phyloP scores from a whole-genome alignment of 2,113 vertebrate species.

The Cercopithecus mona region DNA sequence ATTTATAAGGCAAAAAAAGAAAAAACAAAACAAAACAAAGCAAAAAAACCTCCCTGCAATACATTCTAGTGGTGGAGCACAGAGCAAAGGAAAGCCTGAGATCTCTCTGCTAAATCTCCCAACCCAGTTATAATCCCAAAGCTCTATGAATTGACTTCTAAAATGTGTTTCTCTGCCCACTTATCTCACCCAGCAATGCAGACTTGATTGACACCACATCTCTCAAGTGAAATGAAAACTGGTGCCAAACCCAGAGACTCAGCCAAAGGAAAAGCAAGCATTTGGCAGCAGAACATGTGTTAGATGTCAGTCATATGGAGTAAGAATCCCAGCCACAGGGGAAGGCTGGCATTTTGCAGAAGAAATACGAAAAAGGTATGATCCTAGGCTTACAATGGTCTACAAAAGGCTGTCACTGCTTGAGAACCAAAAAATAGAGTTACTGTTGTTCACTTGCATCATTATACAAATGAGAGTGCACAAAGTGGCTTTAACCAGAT shows the following conservation, averaged over 20 bases:
- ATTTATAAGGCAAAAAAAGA: slow-evolving; percentile 30
- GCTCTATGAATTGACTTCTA: slow-evolving; percentile 4
- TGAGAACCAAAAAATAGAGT: not conserved
- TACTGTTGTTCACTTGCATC: not conserved
- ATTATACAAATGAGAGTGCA: not conserved
- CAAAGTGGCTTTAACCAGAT: not conserved
- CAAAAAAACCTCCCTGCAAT: not conserved
- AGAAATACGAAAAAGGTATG: slow-evolving; percentile 39
- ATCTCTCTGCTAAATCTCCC: not conserved
- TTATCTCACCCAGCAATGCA: slow-evolving; percentile 70
- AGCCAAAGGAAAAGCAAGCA: slow-evolving; percentile 43
- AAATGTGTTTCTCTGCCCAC: slow-evolving; percentile 46
- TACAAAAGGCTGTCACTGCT: slow-evolving; percentile 49
- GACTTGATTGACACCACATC: slow-evolving; percentile 61
- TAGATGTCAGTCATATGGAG: slow-evolving; percentile 43
- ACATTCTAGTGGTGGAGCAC: not conserved
- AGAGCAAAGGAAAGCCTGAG: not conserved
- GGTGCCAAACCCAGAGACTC: slow-evolving; percentile 48
- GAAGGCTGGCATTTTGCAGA: slow-evolving; percentile 55
- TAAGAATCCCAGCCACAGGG: slow-evolving; percentile 33
- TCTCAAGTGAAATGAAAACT: slow-evolving; percentile 60
- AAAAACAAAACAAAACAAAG: not conserved
- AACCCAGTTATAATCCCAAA: not conserved
- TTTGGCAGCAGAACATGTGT: slow-evolving; percentile 60
- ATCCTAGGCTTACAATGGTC: slow-evolving; percentile 29